Conservation (phyloP, 92 coral and sea anemone genomes). For the Umimayanthus kanabou region DNA sequence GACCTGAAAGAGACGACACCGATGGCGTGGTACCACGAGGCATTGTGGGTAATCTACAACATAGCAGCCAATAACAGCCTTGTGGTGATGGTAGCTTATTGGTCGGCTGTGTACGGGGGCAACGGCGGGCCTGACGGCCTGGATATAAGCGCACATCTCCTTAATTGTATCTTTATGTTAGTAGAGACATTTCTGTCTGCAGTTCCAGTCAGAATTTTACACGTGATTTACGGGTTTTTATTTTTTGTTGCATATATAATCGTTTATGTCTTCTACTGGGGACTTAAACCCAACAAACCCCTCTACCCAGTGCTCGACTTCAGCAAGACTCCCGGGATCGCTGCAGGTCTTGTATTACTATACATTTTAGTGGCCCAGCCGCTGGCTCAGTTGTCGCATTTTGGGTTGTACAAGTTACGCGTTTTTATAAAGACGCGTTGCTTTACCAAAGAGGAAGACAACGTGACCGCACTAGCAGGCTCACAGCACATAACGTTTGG, state of each 20-base stretch:
- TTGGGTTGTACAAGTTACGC: constrained; percentile 68
- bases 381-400: constrained; percentile 70
- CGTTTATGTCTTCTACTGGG: constrained; percentile 83
- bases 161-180: constrained; percentile 67
- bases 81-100: constrained; percentile 48
- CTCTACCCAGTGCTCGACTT: constrained; percentile 72
- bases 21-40: constrained; percentile 66
- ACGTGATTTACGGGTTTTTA: constrained; percentile 74
- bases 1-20: constrained; percentile 71
- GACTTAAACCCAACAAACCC: constrained; percentile 55
- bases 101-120: constrained; percentile 35
- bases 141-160: constrained; percentile 61
- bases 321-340: constrained; percentile 54
- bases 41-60: constrained; percentile 76
- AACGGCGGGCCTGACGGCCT: constrained; percentile 55
- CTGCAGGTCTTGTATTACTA: constrained; percentile 54
- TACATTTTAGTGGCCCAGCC: constrained; percentile 71
- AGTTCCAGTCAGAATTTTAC: constrained; percentile 77
- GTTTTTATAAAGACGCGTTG: background rate
- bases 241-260: constrained; percentile 61
- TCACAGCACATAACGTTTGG: constrained; percentile 40
- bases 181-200: constrained; percentile 64
- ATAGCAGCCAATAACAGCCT: constrained; percentile 75
- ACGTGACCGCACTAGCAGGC: constrained; percentile 12
- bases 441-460: constrained; percentile 20